Evolutionary conservation across 1,140 invertebrate species (phyloP).

Genomic region (Pseudomyrmex pallidus): DNA sequence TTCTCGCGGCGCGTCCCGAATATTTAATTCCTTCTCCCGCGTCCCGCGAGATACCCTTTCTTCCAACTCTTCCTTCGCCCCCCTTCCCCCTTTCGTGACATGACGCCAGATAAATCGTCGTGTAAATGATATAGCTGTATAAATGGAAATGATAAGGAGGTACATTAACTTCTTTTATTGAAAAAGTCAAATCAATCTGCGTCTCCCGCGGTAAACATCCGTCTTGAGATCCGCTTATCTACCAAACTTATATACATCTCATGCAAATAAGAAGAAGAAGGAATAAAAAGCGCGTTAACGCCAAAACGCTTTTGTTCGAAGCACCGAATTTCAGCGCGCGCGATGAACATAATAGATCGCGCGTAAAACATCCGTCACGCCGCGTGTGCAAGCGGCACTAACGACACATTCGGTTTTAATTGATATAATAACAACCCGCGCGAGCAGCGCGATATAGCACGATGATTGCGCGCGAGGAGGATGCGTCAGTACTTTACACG

Average conservation of each 20-base stretch:
- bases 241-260: not conserved
- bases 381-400: conserved; percentile 7
- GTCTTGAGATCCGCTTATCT: not conserved
- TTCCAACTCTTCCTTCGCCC: too few relatives aligned
- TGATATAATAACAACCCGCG: not conserved
- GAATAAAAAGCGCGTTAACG: too few relatives aligned
- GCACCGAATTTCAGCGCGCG: not conserved
- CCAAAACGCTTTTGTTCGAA: not conserved
- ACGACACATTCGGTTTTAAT: conserved; percentile 12
- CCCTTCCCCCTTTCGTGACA: too few relatives aligned
- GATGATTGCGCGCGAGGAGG: not conserved
- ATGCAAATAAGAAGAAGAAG: too few relatives aligned
- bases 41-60: too few relatives aligned
- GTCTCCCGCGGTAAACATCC: not conserved
- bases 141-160: conserved; percentile 41
- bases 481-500: not conserved
- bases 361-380: not conserved
- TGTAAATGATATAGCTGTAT: conserved; percentile 50
- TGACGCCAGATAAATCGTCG: conserved; percentile 42
- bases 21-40: conserved; percentile 40
- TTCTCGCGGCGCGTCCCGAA: conserved; percentile 46
- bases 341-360: not conserved
- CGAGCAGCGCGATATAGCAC: not conserved
- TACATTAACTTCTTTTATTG: conserved; percentile 24
- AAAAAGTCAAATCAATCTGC: conserved; percentile 4